Evolutionary conservation across 2,797 vertebrate genomes (phyloP).

Genomic region (Urocyon cinereoargenteus): DNA sequence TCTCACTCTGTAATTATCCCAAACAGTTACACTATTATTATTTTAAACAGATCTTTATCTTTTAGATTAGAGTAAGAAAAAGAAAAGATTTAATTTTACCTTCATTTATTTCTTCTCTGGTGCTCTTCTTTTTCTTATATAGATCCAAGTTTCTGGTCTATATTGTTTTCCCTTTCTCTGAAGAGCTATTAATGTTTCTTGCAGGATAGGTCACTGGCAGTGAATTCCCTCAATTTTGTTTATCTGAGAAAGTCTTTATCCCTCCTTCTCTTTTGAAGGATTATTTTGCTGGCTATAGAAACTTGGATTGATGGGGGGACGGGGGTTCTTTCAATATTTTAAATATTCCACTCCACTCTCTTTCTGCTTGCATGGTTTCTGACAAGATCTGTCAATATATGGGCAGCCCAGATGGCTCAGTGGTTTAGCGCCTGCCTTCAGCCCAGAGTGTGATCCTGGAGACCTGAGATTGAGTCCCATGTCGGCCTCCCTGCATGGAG

Average conservation of each 20-base stretch:
- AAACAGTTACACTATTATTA: not conserved
- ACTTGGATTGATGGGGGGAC: not conserved
- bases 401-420: too few relatives aligned
- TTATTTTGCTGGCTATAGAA: not conserved
- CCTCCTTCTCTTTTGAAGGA: too few relatives aligned
- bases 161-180: not conserved
- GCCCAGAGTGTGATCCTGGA: too few relatives aligned
- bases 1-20: not conserved
- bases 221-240: constrained; percentile 60
- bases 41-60: not conserved
- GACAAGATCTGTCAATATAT: not conserved
- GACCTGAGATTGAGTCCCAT: too few relatives aligned
- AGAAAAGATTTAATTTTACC: too few relatives aligned
- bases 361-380: constrained; percentile 15
- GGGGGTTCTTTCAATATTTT: not conserved
- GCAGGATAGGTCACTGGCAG: not conserved
- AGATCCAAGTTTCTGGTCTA: not conserved
- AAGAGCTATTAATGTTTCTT: not conserved
- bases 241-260: not conserved
- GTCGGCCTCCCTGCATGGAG: too few relatives aligned
- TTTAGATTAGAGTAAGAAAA: not conserved
- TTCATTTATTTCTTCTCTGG: not conserved
- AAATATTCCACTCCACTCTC: constrained; percentile 43
- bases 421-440: too few relatives aligned
- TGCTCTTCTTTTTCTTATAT: not conserved